These are phyloP conservation scores for Agapostemon virescens DNA, from an alignment of 2,888 invertebrate species.

Conservation along the genomic window DNA sequence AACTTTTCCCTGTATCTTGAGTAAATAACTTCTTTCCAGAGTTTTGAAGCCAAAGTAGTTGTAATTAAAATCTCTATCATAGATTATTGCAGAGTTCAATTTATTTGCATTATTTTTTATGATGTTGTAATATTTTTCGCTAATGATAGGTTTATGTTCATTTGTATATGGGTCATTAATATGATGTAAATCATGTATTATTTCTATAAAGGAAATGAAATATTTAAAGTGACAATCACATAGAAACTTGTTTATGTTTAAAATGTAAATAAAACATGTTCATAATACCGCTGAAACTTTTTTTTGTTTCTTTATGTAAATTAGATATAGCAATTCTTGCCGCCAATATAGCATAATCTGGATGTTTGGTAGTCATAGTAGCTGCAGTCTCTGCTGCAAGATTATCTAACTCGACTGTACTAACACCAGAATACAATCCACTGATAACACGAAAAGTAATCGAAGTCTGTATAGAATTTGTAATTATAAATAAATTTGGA, in stretches of 20 bases:
- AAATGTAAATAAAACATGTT: background rate
- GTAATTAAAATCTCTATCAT: conserved; percentile 97
- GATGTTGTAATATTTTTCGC: conserved; percentile 89
- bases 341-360: conserved; percentile 95
- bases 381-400: conserved; percentile 99
- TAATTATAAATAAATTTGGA: background rate
- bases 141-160: conserved; percentile 91
- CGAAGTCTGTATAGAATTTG: conserved; percentile 82
- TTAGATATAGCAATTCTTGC: conserved; percentile 97
- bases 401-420: conserved; percentile 97
- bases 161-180: conserved; percentile 88
- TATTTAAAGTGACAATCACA: background rate
- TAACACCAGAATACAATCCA: conserved; percentile 97
- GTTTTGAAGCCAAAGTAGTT: conserved; percentile 99
- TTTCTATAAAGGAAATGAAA: conserved; percentile 85
- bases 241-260: background rate
- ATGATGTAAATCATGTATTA: conserved; percentile 92
- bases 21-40: conserved; percentile 95
- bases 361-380: conserved; percentile 97
- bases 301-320: conserved; percentile 98
- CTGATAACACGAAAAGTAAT: conserved; percentile 96
- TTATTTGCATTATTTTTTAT: conserved; percentile 93
- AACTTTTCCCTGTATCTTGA: conserved; percentile 95
- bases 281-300: conserved; percentile 90
- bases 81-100: conserved; percentile 96